These are phyloP conservation scores for Lochmaea crataegi DNA, from an alignment of 2,888 invertebrate species.

Conservation along the genomic window DNA sequence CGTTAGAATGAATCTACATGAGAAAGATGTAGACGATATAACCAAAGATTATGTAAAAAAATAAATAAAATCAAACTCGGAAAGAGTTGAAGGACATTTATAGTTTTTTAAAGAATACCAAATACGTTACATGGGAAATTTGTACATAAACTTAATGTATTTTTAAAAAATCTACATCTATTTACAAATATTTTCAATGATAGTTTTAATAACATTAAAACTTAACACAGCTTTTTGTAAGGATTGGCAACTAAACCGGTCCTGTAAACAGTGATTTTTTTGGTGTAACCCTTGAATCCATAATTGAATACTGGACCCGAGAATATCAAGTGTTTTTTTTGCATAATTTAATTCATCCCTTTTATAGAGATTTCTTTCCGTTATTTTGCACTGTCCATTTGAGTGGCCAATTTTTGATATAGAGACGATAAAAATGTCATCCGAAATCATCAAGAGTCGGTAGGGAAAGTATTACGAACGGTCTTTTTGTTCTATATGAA, in stretches of 20 bases:
- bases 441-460: constrained; percentile 28
- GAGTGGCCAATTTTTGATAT: constrained; percentile 40
- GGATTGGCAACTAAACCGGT: neutral
- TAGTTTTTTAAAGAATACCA: no score
- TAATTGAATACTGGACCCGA: constrained; percentile 38
- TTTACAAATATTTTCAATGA: no score
- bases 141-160: no score
- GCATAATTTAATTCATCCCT: constrained; percentile 28
- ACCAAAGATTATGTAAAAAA: no score
- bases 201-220: no score
- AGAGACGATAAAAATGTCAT: constrained; percentile 39
- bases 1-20: no score
- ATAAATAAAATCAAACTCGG: no score
- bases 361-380: constrained; percentile 33
- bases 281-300: constrained; percentile 31
- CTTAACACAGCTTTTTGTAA: no score
- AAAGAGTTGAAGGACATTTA: no score
- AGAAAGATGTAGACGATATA: no score
- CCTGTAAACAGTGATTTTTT: constrained; percentile 20
- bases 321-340: constrained; percentile 37
- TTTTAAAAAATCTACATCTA: no score
- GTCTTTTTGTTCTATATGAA: constrained; percentile 33
- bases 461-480: constrained; percentile 34
- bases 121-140: no score
- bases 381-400: constrained; percentile 41